These are phyloP conservation scores for Oxytorus armatus DNA, from an alignment of 2,888 invertebrate genomes.

Conservation along the genomic window DNA sequence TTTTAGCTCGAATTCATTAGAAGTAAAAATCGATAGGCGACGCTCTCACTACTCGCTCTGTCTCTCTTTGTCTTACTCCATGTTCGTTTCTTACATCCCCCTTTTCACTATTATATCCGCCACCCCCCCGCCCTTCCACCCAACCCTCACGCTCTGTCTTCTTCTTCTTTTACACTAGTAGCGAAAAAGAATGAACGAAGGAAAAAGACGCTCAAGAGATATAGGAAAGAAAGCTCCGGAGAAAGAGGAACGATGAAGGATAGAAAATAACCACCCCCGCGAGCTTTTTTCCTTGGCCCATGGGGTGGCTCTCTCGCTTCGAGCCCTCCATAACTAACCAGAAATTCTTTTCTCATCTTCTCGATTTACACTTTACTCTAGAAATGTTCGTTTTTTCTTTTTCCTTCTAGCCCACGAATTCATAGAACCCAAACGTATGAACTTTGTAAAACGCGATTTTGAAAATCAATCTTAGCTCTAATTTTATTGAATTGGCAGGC, in stretches of 20 bases:
- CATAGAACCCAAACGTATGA: not conserved
- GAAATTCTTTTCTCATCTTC: slow-evolving; percentile 17
- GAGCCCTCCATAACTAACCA: not conserved
- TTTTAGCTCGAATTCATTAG: slow-evolving; percentile 84
- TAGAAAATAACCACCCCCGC: slow-evolving; percentile 63
- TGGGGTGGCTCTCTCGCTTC: not conserved
- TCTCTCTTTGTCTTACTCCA: slow-evolving; percentile 47
- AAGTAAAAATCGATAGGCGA: slow-evolving; percentile 84
- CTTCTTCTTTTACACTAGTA: slow-evolving; percentile 68
- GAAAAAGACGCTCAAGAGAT: slow-evolving; percentile 46
- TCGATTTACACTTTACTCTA: not conserved
- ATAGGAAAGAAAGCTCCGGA: slow-evolving; percentile 14
- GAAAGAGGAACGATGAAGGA: slow-evolving; percentile 27
- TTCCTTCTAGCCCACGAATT: too few relatives aligned
- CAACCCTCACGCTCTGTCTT: not conserved
- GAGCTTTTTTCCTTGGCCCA: slow-evolving; percentile 16
- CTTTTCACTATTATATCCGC: slow-evolving; percentile 48
- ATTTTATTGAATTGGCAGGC: too few relatives aligned
- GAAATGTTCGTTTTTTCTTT: too few relatives aligned
- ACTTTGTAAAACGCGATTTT: not conserved
- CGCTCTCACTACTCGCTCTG: slow-evolving; percentile 79
- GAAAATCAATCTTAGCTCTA: too few relatives aligned
- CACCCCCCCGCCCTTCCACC: slow-evolving; percentile 1
- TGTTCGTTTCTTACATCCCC: slow-evolving; percentile 40
- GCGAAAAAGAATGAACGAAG: slow-evolving; percentile 78